phyloP scores from a whole-genome alignment of 2,797 vertebrate genomes.

The Sandelia bainsii region DNA sequence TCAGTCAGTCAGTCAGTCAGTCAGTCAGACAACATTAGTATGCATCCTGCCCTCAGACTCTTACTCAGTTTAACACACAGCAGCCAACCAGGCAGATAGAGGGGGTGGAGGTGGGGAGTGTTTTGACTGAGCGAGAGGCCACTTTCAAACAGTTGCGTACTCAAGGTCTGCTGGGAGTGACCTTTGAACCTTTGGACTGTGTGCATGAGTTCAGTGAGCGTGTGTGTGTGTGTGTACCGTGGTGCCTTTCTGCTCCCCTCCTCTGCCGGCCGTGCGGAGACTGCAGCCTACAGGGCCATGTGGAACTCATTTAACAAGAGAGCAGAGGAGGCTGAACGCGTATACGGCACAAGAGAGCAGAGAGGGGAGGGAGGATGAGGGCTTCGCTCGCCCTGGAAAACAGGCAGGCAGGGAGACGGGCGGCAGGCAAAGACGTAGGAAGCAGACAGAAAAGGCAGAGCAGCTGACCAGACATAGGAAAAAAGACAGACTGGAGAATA shows the following conservation, averaged over 20 bases:
- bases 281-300: conserved; percentile 71
- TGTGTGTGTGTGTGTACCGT: conserved; percentile 8
- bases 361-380: conserved; percentile 49
- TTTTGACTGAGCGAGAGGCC: conserved; percentile 63
- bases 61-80: conserved; percentile 49
- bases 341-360: conserved; percentile 44
- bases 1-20: conserved; percentile 55
- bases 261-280: conserved; percentile 44
- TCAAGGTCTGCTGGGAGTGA: conserved; percentile 67
- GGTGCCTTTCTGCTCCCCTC: conserved; percentile 29
- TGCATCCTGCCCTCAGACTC: conserved; percentile 60
- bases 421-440: conserved; percentile 49
- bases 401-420: conserved; percentile 32
- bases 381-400: conserved; percentile 57
- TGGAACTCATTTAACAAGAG: conserved; percentile 77
- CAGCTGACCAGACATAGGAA: conserved; percentile 57
- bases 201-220: conserved; percentile 6
- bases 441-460: conserved; percentile 62
- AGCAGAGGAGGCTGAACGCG: conserved; percentile 57
- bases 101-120: conserved; percentile 14
- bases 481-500: conserved; percentile 49
- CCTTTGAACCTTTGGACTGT: conserved; percentile 66
- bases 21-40: conserved; percentile 62
- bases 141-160: conserved; percentile 69
- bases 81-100: conserved; percentile 37